Conservation (phyloP, 2,888 invertebrate species). For the Augochlorella aurata region DNA sequence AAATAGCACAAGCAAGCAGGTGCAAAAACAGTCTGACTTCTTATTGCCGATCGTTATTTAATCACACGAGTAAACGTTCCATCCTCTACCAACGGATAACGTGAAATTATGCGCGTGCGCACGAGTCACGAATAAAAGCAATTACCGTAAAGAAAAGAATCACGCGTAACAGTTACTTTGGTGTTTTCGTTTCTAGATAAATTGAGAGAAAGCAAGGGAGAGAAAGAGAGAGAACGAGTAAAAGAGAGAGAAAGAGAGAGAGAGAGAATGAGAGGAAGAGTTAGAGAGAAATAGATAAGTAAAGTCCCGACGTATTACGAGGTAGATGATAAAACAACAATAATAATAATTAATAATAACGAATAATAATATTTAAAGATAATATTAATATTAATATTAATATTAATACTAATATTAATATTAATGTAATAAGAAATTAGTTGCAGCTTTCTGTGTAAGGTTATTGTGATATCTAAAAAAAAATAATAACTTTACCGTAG, state of each 20-base stretch:
- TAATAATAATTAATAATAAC: constrained; percentile 57
- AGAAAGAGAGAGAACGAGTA: constrained; percentile 27
- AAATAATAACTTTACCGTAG: constrained; percentile 74
- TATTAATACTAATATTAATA: constrained; percentile 60
- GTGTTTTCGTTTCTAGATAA: constrained; percentile 55
- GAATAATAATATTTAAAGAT: constrained; percentile 50
- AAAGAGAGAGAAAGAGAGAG: constrained; percentile 16
- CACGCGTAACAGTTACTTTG: constrained; percentile 54
- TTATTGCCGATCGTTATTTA: constrained; percentile 20
- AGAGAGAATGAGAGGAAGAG: constrained; percentile 18
- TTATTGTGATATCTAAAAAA: constrained; percentile 80
- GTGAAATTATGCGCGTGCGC: constrained; percentile 30
- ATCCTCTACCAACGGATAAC: constrained; percentile 45
- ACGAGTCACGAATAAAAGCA: constrained; percentile 29
- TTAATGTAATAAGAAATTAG: constrained; percentile 70
- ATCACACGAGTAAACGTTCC: constrained; percentile 26
- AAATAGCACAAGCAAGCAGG: background rate
- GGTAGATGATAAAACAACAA: constrained; percentile 53
- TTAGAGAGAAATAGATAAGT: constrained; percentile 24
- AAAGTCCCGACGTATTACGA: constrained; percentile 62
- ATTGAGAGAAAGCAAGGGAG: constrained; percentile 20
- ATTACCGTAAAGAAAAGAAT: constrained; percentile 29
- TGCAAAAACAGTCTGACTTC: constrained; percentile 17
- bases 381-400: constrained; percentile 29
- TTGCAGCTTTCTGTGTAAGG: constrained; percentile 81